Evolutionary conservation across 2,113 vertebrate genomes (phyloP).

Genomic region (Argyrosomus japonicus): DNA sequence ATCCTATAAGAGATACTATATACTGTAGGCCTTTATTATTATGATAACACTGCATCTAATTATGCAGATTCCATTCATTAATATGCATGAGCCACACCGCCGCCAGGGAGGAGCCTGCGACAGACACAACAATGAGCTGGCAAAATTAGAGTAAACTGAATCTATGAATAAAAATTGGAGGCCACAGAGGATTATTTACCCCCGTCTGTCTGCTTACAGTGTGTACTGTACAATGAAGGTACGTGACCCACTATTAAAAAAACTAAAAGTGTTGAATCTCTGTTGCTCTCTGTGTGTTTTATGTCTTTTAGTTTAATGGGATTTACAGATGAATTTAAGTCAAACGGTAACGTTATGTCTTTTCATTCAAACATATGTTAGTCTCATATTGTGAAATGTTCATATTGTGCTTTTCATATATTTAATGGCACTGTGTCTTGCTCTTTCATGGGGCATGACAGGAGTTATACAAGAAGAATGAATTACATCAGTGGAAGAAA

Average conservation of each 20-base stretch:
- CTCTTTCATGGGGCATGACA: background rate
- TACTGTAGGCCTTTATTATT: constrained; percentile 75
- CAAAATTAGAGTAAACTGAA: constrained; percentile 77
- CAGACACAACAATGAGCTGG: constrained; percentile 83
- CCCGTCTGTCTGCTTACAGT: constrained; percentile 63
- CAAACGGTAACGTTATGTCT: background rate
- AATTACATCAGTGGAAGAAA: constrained; percentile 6
- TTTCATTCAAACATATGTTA: background rate
- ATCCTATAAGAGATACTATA: constrained; percentile 55
- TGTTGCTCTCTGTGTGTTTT: background rate
- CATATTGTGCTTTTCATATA: background rate
- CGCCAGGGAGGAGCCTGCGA: constrained; percentile 76
- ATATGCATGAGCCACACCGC: constrained; percentile 77
- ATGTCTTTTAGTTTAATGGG: background rate
- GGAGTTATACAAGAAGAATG: background rate
- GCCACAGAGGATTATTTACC: constrained; percentile 69
- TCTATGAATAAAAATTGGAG: constrained; percentile 77
- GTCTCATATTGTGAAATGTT: background rate
- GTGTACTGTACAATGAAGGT: constrained; percentile 53
- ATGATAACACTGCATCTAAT: constrained; percentile 77
- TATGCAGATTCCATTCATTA: constrained; percentile 70
- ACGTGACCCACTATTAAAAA: background rate
- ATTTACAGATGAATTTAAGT: background rate
- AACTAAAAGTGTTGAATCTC: background rate
- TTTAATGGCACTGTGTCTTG: background rate